Percentiles rank a stretch among this genome's conserved stretches.
These are phyloP conservation scores for Platycheirus albimanus DNA, from an alignment of 2,888 invertebrate species.

Conservation along the genomic window DNA sequence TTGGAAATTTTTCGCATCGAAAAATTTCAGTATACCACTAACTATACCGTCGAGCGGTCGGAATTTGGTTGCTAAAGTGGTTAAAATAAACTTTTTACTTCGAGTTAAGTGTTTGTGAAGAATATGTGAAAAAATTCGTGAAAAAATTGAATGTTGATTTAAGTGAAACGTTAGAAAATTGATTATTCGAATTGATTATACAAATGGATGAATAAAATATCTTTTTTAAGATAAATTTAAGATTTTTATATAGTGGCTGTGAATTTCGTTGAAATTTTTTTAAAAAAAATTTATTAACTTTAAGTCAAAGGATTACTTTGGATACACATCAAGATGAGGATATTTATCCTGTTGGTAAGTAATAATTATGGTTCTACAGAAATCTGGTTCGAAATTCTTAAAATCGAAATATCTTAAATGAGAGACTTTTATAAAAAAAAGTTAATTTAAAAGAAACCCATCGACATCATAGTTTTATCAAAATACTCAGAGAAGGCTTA, in stretches of 20 bases:
- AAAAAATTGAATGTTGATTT: constrained; percentile 1
- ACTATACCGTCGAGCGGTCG: constrained; percentile 69
- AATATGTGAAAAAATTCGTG: constrained; percentile 38
- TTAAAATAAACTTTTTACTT: constrained; percentile 16
- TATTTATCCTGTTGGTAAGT: constrained; percentile 62
- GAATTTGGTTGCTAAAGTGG: constrained; percentile 47
- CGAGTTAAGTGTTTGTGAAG: constrained; percentile 36
- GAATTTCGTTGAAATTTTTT: constrained; percentile 1
- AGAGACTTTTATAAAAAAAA: no score
- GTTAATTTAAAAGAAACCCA: no score
- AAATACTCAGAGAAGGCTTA: no score
- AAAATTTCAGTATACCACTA: constrained; percentile 62
- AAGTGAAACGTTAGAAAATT: no score
- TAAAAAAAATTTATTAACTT: background rate
- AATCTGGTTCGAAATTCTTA: no score
- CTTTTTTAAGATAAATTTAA: constrained; percentile 31
- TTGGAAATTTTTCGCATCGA: constrained; percentile 46
- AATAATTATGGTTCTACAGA: background rate
- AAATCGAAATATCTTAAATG: no score
- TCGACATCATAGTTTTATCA: no score
- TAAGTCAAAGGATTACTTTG: constrained; percentile 58
- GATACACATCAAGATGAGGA: constrained; percentile 68
- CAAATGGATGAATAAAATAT: constrained; percentile 61
- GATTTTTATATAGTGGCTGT: constrained; percentile 37
- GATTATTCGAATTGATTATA: no score